Evolutionary conservation across 2,113 vertebrate species (phyloP).

Genomic region (Platysteira castanea): DNA sequence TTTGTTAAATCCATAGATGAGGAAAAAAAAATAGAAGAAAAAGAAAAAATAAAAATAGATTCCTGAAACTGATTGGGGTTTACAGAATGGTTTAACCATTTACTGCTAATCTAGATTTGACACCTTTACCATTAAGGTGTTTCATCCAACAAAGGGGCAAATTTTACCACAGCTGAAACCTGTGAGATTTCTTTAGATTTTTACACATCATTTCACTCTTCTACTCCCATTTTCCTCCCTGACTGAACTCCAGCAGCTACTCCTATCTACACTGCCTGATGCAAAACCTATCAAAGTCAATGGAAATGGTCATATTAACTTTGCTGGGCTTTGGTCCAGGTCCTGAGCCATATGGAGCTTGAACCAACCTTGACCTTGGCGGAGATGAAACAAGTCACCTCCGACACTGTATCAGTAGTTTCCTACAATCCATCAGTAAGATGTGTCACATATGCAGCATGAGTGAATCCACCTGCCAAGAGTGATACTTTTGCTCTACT

Average conservation of each 20-base stretch:
- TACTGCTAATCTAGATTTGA: neutral
- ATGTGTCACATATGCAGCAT: constrained; percentile 11
- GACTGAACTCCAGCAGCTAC: neutral
- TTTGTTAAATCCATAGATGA: neutral
- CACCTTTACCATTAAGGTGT: neutral
- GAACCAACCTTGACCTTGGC: constrained; percentile 40
- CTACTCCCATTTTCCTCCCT: neutral
- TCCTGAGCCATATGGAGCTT: constrained; percentile 10
- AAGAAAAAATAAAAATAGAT: no score
- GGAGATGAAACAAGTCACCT: constrained; percentile 42
- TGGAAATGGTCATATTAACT: constrained; percentile 21
- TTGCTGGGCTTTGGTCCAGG: constrained; percentile 37
- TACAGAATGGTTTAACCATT: neutral
- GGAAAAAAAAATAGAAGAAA: neutral
- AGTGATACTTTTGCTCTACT: neutral
- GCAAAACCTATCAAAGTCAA: constrained; percentile 18
- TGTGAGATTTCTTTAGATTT: neutral
- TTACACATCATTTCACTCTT: neutral
- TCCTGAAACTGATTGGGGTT: neutral
- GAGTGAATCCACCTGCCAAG: constrained; percentile 13
- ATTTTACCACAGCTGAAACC: neutral
- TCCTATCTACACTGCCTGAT: neutral
- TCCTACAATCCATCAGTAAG: constrained; percentile 29
- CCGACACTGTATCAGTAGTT: neutral
- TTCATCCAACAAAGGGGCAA: neutral